These are phyloP conservation scores for Halictus rubicundus DNA, from an alignment of 1,140 invertebrate genomes.

Conservation along the genomic window DNA sequence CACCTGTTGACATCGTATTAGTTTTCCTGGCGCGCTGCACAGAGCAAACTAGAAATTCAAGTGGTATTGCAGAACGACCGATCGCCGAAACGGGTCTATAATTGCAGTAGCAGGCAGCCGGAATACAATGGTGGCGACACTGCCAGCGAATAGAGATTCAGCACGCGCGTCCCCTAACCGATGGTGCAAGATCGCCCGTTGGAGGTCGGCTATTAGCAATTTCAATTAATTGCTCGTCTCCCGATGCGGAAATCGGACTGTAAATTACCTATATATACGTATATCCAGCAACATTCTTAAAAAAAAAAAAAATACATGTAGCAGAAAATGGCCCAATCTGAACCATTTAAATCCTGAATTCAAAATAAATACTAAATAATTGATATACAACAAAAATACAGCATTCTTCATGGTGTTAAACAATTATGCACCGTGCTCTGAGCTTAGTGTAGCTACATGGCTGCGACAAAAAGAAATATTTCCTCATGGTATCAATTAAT, in stretches of 20 bases:
- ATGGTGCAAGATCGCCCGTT: conserved; percentile 36
- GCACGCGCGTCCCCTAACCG: conserved; percentile 24
- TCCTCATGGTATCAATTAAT: too few species aligned
- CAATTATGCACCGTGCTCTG: too few species aligned
- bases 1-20: neutral
- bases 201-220: conserved; percentile 40
- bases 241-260: neutral
- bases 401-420: too few species aligned
- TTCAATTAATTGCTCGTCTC: neutral
- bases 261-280: neutral
- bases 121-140: conserved; percentile 19
- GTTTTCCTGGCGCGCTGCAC: neutral
- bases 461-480: too few species aligned
- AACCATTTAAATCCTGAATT: too few species aligned
- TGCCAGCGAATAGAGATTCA: conserved; percentile 60
- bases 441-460: too few species aligned
- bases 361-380: too few species aligned
- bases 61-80: neutral
- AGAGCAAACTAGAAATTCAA: neutral
- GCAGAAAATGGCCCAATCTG: too few species aligned
- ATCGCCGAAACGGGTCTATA: neutral
- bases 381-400: too few species aligned
- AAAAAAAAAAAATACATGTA: neutral
- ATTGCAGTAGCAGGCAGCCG: conserved; percentile 9
- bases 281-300: too few species aligned